These are phyloP conservation scores for Hepsetus odoe DNA, from an alignment of 2,113 vertebrate species.

Conservation along the genomic window DNA sequence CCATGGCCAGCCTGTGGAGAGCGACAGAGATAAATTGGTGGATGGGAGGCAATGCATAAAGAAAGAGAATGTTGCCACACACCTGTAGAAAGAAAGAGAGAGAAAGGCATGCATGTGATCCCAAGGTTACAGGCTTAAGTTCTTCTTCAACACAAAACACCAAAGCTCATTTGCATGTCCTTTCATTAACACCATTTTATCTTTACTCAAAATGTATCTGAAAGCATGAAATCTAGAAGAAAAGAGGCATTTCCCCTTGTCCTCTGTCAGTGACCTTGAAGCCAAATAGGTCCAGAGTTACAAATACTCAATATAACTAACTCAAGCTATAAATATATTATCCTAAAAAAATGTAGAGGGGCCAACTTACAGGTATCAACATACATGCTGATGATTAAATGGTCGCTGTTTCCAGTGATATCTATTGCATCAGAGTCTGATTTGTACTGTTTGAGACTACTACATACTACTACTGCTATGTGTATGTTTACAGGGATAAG, in stretches of 20 bases:
- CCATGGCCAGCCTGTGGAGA: conserved; percentile 68
- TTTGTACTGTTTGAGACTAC: neutral
- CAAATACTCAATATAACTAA: neutral
- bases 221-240: neutral
- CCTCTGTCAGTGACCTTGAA: neutral
- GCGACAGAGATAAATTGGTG: conserved; percentile 69
- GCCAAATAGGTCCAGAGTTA: neutral
- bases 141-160: conserved; percentile 9
- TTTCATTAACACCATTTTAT: neutral
- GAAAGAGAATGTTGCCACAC: conserved; percentile 45
- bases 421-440: neutral
- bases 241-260: neutral
- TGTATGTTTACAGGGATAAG: neutral
- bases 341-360: neutral
- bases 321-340: neutral
- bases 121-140: conserved; percentile 9
- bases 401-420: neutral
- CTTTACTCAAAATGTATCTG: neutral
- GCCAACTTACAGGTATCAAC: too few species aligned
- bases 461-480: neutral
- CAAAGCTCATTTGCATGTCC: neutral
- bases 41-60: conserved; percentile 45
- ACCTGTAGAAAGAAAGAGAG: conserved; percentile 41
- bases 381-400: too few species aligned
- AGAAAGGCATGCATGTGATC: neutral